phyloP scores from a whole-genome alignment of 2,113 vertebrate genomes.

The Axis porcinus region DNA sequence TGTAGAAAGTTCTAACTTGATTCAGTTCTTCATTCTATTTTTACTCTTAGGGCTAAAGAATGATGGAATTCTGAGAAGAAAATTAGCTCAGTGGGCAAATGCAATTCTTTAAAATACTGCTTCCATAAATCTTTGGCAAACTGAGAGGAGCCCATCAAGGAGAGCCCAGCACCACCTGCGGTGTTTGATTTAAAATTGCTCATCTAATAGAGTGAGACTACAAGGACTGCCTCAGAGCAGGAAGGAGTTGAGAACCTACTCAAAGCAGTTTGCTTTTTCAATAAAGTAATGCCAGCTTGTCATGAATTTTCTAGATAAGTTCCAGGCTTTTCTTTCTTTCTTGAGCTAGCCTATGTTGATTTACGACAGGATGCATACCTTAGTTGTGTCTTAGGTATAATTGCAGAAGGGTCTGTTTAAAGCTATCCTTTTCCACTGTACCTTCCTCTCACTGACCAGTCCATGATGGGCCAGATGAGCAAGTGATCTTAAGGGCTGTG shows the following conservation, averaged over 20 bases:
- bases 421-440: neutral
- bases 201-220: neutral
- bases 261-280: neutral
- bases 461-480: neutral
- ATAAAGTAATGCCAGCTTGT: neutral
- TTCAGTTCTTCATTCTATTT: neutral
- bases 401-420: neutral
- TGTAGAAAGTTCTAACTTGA: neutral
- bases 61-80: conserved; percentile 42
- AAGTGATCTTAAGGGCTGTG: neutral
- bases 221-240: neutral
- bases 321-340: neutral
- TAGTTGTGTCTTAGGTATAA: neutral
- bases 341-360: neutral
- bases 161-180: neutral
- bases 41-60: neutral
- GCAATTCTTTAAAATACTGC: conserved; percentile 39
- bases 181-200: conserved; percentile 1
- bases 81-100: conserved; percentile 37
- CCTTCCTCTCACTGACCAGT: neutral
- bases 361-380: neutral
- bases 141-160: neutral
- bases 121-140: conserved; percentile 30
- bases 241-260: neutral
- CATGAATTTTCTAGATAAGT: neutral